These are phyloP conservation scores for Ischnura elegans DNA, from an alignment of 2,888 invertebrate genomes.

Conservation along the genomic window DNA sequence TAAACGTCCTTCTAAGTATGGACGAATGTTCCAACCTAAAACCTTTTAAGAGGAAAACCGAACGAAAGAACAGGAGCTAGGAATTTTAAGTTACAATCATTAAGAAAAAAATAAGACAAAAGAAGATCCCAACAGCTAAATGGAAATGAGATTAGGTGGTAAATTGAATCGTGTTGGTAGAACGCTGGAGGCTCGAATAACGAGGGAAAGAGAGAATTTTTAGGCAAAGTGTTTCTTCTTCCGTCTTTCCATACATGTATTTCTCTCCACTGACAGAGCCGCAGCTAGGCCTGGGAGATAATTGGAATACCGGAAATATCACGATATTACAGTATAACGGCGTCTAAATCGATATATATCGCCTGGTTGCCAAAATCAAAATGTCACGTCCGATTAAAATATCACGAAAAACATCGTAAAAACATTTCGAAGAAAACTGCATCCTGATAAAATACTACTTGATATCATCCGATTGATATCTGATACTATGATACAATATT, in stretches of 20 bases:
- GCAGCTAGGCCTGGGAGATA: no score
- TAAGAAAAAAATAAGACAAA: constrained; percentile 10
- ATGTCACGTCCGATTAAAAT: no score
- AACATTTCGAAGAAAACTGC: no score
- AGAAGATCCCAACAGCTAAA: background rate
- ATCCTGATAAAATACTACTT: no score
- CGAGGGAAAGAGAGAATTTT: background rate
- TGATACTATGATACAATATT: no score
- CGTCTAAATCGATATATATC: no score
- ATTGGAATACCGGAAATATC: no score
- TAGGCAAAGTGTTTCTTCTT: background rate
- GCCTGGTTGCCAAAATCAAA: no score
- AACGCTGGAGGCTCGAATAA: background rate
- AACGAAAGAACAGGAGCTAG: background rate
- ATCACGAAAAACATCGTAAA: no score
- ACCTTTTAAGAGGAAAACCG: constrained; percentile 28
- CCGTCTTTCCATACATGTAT: background rate
- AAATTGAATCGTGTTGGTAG: constrained; percentile 8
- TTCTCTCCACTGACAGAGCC: background rate
- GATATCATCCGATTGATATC: no score
- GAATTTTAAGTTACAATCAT: background rate
- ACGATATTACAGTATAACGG: no score
- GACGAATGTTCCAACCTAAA: background rate
- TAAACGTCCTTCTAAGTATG: background rate
- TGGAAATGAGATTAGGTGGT: constrained; percentile 30